Percentiles rank a stretch among this genome's conserved stretches.
These are phyloP conservation scores for Ivindomyrus marchei DNA, from an alignment of 2,113 vertebrate species.

Conservation along the genomic window DNA sequence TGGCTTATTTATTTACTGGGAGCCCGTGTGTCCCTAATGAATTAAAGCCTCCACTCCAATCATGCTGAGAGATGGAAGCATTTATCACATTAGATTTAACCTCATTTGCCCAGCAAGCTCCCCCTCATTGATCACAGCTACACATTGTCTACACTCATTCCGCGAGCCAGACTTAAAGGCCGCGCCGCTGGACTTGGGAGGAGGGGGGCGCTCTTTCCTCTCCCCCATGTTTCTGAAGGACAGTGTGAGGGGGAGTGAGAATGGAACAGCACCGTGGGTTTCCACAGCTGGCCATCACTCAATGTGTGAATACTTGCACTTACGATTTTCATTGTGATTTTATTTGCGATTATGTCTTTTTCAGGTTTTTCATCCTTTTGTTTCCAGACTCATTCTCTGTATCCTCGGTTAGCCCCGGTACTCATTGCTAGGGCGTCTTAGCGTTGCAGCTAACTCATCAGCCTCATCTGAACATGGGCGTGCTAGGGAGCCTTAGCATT, in stretches of 20 bases:
- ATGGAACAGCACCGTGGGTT: neutral
- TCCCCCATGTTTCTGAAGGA: neutral
- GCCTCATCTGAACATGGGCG: slow-evolving; percentile 55
- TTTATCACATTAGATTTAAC: slow-evolving; percentile 54
- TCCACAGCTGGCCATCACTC: neutral
- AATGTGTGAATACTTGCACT: neutral
- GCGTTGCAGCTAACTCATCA: neutral
- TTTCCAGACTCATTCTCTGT: slow-evolving; percentile 30
- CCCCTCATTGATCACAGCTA: slow-evolving; percentile 44
- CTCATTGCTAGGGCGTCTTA: slow-evolving; percentile 63
- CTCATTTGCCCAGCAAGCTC: slow-evolving; percentile 42
- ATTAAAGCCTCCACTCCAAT: slow-evolving; percentile 43
- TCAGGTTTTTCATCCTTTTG: neutral
- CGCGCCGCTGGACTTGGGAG: neutral
- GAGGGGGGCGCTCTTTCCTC: neutral
- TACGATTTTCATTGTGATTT: neutral
- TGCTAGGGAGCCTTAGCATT: slow-evolving; percentile 66
- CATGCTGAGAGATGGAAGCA: slow-evolving; percentile 44
- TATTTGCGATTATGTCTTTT: neutral
- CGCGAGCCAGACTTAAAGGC: slow-evolving; percentile 29
- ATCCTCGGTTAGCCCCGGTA: slow-evolving; percentile 52
- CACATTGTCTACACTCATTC: slow-evolving; percentile 45
- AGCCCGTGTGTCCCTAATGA: slow-evolving; percentile 42
- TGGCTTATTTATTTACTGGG: slow-evolving; percentile 43
- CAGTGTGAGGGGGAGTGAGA: neutral